These are phyloP conservation scores for Chionomys nivalis DNA, from an alignment of 2,113 vertebrate species.

Conservation along the genomic window DNA sequence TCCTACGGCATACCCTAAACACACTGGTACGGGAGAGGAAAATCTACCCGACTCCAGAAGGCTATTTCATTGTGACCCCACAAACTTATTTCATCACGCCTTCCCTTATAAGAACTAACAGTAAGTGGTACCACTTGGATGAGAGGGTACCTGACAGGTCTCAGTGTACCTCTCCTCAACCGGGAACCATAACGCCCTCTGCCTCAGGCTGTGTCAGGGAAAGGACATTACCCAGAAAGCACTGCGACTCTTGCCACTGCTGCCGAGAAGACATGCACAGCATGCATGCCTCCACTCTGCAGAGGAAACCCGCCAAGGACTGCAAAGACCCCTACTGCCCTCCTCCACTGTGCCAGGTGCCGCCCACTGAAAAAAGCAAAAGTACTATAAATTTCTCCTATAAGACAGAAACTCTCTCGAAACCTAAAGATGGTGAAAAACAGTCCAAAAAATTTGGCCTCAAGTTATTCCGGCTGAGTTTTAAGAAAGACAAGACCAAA, in stretches of 20 bases:
- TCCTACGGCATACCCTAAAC: constrained; percentile 96
- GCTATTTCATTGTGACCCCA: constrained; percentile 98
- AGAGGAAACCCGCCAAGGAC: constrained; percentile 95
- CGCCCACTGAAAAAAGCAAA: constrained; percentile 95
- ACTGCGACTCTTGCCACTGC: constrained; percentile 94
- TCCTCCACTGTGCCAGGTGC: constrained; percentile 90
- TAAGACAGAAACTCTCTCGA: constrained; percentile 94
- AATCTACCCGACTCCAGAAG: constrained; percentile 97
- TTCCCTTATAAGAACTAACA: constrained; percentile 97
- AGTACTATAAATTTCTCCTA: constrained; percentile 95
- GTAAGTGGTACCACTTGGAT: constrained; percentile 99
- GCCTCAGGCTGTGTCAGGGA: constrained; percentile 95
- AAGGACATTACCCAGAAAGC: constrained; percentile 94
- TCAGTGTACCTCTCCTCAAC: constrained; percentile 96
- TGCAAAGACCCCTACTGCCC: constrained; percentile 85
- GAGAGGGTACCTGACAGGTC: constrained; percentile 95
- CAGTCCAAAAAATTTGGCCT: constrained; percentile 97
- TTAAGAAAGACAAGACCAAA: constrained; percentile 98
- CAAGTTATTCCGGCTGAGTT: constrained; percentile 97
- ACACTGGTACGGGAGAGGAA: constrained; percentile 98
- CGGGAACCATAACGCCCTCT: constrained; percentile 94
- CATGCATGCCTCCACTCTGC: constrained; percentile 94
- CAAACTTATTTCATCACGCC: constrained; percentile 99
- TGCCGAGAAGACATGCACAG: constrained; percentile 94
- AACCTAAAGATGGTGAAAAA: constrained; percentile 94